Base-by-base conservation (phyloP, 1,140 invertebrate species). In the Macrocentrus cingulum region DNA sequence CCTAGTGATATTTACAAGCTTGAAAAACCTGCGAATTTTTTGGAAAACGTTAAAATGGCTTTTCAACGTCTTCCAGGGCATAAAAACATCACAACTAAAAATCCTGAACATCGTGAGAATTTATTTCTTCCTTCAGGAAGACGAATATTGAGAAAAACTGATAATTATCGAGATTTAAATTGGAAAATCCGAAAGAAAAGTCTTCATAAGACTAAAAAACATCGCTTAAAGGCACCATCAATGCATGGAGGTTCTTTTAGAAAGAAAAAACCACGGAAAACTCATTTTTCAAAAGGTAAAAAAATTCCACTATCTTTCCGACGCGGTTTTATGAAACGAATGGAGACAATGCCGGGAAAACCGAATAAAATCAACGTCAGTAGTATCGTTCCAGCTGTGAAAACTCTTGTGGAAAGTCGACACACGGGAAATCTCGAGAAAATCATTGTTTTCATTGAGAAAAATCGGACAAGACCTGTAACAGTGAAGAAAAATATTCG, bases 371-470 rank as follows among this genome's bases (percentile, higher is more conserved):
- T 62, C 1, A 55, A 62, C n/a, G 29, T 52, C 13, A 58, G 44
- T 11, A 37, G 29, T 1, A 62, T 65, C 20, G 49, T 65, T 46
- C 55, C 58, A 3, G 49, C 41, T 7, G 46, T 63, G 2, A 56
- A 48, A 36, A 36, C 60, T 36, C 39, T 60, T 11, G 51, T 61
- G n/a, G 45, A 60, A 23, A 59, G 58, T 19, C 45, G 57, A 36
- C 58, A 65, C 49, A 34, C 63, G 2, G 60, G 59, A 3, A 60
- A 45, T 50, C 16, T 65, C 1, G 56, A 63, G 19, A 65, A 62
- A 52, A 63, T 65, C 16, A 61, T 63, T n/a, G 55, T 65, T 48
- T 65, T 63, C 13, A 56, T 59, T 2, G 61, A 65, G 29, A 65
- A 63, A 36, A 51, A 41, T 25, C 32, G 4, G 9, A 29, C 25